A percentile compares a stretch with the other conserved stretches of the same genome.
Evolutionary conservation across 1,140 invertebrate species (phyloP).

Genomic region (Adoxophyes honmai): DNA sequence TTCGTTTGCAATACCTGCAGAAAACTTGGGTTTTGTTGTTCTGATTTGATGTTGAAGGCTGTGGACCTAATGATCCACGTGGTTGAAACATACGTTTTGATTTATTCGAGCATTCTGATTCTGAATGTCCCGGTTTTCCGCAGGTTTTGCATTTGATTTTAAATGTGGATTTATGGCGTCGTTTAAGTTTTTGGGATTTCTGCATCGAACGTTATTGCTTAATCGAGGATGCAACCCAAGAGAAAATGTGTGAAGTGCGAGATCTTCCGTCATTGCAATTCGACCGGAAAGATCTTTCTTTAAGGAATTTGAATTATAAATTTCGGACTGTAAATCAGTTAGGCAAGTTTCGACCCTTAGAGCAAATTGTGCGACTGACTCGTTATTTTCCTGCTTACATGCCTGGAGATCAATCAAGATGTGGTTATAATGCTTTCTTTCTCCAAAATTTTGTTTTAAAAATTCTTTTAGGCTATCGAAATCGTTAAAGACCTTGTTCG

Average conservation of each 20-base stretch:
- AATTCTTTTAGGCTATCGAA: background rate
- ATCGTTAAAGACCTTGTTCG: background rate
- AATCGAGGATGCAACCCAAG: slow-evolving; percentile 25
- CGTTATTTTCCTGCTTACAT: background rate
- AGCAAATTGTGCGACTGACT: background rate
- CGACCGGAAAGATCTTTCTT: slow-evolving; percentile 25
- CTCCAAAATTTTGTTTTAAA: background rate
- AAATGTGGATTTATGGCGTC: slow-evolving; percentile 18
- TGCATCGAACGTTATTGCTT: slow-evolving; percentile 27
- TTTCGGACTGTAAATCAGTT: background rate
- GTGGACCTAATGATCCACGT: too few relatives aligned
- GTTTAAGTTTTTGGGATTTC: slow-evolving; percentile 21
- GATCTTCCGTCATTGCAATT: slow-evolving; percentile 33
- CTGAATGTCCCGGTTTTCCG: too few relatives aligned
- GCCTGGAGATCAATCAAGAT: background rate
- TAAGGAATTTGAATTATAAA: too few relatives aligned
- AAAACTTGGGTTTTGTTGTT: too few relatives aligned
- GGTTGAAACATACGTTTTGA: too few relatives aligned
- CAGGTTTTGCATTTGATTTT: too few relatives aligned
- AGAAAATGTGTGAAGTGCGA: slow-evolving; percentile 31
- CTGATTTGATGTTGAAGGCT: too few relatives aligned
- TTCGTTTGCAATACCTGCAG: too few relatives aligned
- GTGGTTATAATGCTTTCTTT: background rate
- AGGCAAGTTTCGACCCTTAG: background rate
- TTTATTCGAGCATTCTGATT: too few relatives aligned